Evolutionary conservation across 2,113 vertebrate species (phyloP).

Genomic region (Peromyscus leucopus): DNA sequence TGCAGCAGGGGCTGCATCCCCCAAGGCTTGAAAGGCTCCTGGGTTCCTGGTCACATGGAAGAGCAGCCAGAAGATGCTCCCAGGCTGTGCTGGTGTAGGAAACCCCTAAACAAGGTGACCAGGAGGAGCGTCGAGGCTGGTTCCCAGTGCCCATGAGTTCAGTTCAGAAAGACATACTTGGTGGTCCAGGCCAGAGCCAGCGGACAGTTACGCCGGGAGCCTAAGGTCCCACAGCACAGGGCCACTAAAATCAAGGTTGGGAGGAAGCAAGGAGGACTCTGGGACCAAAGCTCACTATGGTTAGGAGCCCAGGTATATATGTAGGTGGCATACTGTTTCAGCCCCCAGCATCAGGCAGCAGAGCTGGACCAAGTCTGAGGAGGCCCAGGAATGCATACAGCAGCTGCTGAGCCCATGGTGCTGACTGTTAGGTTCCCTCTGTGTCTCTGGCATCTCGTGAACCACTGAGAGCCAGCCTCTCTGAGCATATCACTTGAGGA

Average conservation of each 20-base stretch:
- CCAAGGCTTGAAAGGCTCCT: not conserved
- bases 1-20: not conserved
- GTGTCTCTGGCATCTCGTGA: not conserved
- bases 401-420: not conserved
- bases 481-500: not conserved
- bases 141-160: not conserved
- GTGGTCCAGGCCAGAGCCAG: not conserved
- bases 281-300: not conserved
- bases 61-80: not conserved
- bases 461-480: not conserved
- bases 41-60: not conserved
- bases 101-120: not conserved
- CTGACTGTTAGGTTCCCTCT: not conserved
- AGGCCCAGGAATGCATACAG: not conserved
- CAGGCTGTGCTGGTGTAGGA: not conserved
- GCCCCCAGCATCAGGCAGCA: not conserved
- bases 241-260: not conserved
- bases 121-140: not conserved
- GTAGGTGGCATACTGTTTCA: not conserved
- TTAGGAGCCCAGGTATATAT: not conserved
- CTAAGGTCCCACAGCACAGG: fast-evolving
- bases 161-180: not conserved
- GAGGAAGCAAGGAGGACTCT: not conserved
- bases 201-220: not conserved
- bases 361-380: not conserved